A percentile compares a stretch with the other conserved stretches of the same genome.
These are phyloP conservation scores for Holotrichia oblita DNA, from an alignment of 1,140 invertebrate genomes.

Conservation along the genomic window DNA sequence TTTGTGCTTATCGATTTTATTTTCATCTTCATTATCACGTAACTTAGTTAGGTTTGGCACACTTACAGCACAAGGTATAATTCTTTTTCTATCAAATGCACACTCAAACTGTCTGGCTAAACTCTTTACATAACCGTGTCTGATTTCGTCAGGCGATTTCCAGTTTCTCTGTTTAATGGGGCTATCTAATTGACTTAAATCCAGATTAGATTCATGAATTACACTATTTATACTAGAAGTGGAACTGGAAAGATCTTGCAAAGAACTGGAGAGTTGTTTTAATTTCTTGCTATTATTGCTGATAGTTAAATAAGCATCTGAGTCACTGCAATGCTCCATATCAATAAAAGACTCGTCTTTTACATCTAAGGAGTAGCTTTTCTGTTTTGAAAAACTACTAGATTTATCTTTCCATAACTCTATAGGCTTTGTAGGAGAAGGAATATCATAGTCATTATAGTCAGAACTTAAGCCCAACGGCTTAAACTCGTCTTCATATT, in stretches of 20 bases:
- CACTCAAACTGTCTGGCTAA: constrained; percentile 68
- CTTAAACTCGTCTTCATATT: constrained; percentile 50
- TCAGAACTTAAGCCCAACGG: constrained; percentile 22
- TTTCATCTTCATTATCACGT: constrained; percentile 40
- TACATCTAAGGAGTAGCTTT: constrained; percentile 57
- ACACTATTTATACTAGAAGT: constrained; percentile 59
- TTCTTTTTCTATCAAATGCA: constrained; percentile 43
- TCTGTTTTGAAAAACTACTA: constrained; percentile 53
- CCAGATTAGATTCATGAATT: constrained; percentile 57
- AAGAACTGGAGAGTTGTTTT: constrained; percentile 52
- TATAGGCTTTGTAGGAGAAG: background rate
- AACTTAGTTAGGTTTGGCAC: constrained; percentile 50
- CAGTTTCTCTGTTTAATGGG: constrained; percentile 61
- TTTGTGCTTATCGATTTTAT: constrained; percentile 33
- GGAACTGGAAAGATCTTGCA: constrained; percentile 60
- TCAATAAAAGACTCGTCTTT: constrained; percentile 49
- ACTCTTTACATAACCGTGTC: constrained; percentile 64
- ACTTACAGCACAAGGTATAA: constrained; percentile 50
- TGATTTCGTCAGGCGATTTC: constrained; percentile 67
- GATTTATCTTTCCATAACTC: constrained; percentile 50
- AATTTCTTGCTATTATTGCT: constrained; percentile 49
- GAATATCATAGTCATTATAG: constrained; percentile 4
- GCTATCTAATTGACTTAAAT: constrained; percentile 57
- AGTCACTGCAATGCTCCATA: constrained; percentile 50
- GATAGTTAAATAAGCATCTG: constrained; percentile 37